A percentile compares a stretch with the other conserved stretches of the same genome.
These are phyloP conservation scores for Tachuris rubrigastra DNA, from an alignment of 2,113 vertebrate genomes.

Conservation along the genomic window DNA sequence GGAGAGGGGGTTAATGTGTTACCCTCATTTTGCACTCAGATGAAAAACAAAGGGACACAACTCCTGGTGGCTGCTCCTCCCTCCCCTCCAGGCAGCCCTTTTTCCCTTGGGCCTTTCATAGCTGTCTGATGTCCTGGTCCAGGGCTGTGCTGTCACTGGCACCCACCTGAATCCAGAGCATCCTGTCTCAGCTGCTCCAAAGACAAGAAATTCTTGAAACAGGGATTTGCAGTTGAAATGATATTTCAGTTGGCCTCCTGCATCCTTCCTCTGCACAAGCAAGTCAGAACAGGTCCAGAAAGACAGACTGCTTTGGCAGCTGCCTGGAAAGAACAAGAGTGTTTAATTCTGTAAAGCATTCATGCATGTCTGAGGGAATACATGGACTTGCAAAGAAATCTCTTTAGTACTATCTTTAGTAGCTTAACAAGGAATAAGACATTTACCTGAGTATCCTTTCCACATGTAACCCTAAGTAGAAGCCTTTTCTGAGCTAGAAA, in stretches of 20 bases:
- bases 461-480: rapidly evolving
- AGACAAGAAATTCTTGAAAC: background rate
- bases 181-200: background rate
- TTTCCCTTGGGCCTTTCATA: background rate
- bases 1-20: background rate
- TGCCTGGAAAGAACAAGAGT: background rate
- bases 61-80: background rate
- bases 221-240: background rate
- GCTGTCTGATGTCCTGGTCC: background rate
- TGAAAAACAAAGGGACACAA: background rate
- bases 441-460: background rate
- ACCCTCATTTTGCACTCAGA: background rate
- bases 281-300: background rate
- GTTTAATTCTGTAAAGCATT: background rate
- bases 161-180: rapidly evolving
- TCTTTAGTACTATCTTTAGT: background rate
- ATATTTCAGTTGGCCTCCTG: background rate
- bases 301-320: background rate
- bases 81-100: background rate
- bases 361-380: background rate
- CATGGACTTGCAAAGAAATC: background rate
- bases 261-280: background rate
- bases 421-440: background rate
- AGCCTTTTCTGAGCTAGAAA: background rate
- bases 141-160: background rate